Evolutionary conservation across 2,113 vertebrate genomes (phyloP), one percentile per base, ranked within the genome.

Genomic region (Toxotes chatareus): DNA sequence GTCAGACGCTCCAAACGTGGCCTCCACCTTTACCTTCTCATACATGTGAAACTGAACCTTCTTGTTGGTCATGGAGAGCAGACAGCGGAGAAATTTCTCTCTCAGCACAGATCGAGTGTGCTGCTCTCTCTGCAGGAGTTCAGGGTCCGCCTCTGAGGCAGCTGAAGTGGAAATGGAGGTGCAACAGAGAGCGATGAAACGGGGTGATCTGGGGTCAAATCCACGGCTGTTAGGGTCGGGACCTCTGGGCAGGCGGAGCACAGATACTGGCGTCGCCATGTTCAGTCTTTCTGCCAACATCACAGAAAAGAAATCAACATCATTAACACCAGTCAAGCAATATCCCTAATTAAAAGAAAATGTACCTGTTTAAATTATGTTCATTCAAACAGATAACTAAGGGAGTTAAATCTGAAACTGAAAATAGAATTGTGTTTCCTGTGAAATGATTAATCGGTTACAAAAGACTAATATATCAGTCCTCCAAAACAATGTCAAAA

Each of bases 11-110:
- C 95, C 95, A 4, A 97, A 98, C 11, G 75, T 92, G 1, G 96
- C 97, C 0, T 92, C 91, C 70, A 98, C 95, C 0, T 78, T 93
- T 60, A 97, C 96, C 1, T 93, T 95, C 71, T 96, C 96, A 0
- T 96, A 86, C 94, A 98, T 86, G 7, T 91, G 88, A 83, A 98
- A 96, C 55, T 77, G 88, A 61, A 97, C 96, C 0, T 84, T 93
- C 71, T 73, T 95, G 17, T 94, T 94, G 3, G 86, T 90, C 93
- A 96, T 96, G 64, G 95, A 89, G 14, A 96, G 83, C 5, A 97
- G 93, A 74, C 95, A 97, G 5, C 95, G 94, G n/a, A 98, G 94
- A 80, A 97, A 98, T 14, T 90, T 89, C 27, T 97, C 96, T n/a
- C 97, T 92, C 21, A 97, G 84, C 4, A 69, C 49, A 0, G 96